Percentiles rank a stretch among this genome's conserved stretches.
Conservation (phyloP, 23 tunicate genomes). For the Oikopleura albicans region DNA sequence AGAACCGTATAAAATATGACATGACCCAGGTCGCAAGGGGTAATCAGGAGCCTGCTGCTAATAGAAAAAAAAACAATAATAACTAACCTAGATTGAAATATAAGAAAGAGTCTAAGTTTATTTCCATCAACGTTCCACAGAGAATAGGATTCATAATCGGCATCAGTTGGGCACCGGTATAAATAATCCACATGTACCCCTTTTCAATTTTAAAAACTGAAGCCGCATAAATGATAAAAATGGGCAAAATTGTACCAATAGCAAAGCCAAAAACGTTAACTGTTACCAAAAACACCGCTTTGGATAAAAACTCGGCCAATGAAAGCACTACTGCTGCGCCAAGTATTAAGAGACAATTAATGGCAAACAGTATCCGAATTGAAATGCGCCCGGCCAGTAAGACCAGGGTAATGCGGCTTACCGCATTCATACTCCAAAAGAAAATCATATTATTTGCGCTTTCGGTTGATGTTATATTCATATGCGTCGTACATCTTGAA, state of each 20-base stretch:
- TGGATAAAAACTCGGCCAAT: too few species aligned
- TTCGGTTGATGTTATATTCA: not conserved
- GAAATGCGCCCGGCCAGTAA: not conserved
- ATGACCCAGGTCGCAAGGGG: too few species aligned
- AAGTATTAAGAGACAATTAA: too few species aligned
- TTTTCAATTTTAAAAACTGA: not conserved
- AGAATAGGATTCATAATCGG: not conserved
- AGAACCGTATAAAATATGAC: not conserved
- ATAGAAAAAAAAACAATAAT: too few species aligned
- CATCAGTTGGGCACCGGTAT: not conserved
- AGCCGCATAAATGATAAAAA: not conserved
- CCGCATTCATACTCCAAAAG: not conserved
- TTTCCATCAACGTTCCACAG: not conserved
- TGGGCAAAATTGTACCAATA: not conserved
- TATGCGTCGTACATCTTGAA: not conserved
- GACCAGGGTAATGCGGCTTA: not conserved
- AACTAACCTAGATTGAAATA: too few species aligned
- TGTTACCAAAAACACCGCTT: not conserved
- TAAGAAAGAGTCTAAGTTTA: too few species aligned
- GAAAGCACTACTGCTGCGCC: too few species aligned
- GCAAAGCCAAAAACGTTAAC: not conserved
- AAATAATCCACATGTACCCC: not conserved
- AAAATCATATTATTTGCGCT: not conserved
- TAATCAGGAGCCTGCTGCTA: too few species aligned
- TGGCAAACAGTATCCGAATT: too few species aligned